Percentiles rank a stretch among this genome's conserved stretches.
Conservation (phyloP, 2,113 vertebrate species). For the Catharus minimus region DNA sequence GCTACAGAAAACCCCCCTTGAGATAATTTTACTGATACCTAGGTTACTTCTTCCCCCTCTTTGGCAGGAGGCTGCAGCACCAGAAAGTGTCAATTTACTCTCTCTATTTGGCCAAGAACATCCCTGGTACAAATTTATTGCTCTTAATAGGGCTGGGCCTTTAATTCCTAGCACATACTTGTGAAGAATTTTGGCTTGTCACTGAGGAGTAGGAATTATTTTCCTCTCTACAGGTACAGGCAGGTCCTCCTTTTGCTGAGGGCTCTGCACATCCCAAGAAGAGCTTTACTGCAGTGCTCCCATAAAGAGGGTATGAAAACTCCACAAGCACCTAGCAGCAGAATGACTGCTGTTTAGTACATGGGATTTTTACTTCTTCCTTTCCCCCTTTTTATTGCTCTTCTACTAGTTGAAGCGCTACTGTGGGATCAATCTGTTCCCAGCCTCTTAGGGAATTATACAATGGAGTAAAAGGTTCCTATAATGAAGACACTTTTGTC, state of each 20-base stretch:
- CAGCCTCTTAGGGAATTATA: background rate
- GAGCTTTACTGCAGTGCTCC: background rate
- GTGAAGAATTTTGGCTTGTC: conserved; percentile 68
- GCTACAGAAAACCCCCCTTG: background rate
- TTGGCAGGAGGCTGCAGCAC: background rate
- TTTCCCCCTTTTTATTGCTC: background rate
- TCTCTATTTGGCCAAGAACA: conserved; percentile 6
- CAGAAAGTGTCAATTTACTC: conserved; percentile 56
- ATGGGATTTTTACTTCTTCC: background rate
- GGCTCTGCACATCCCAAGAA: background rate
- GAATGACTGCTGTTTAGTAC: conserved; percentile 16
- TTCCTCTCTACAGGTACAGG: conserved; percentile 54
- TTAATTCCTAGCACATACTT: conserved; percentile 54
- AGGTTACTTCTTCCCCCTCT: conserved; percentile 18
- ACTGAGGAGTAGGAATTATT: conserved; percentile 53
- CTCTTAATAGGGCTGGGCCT: conserved; percentile 62
- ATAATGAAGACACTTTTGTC: conserved; percentile 14
- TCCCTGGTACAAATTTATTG: conserved; percentile 61
- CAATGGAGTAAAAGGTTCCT: background rate
- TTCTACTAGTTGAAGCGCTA: conserved; percentile 24
- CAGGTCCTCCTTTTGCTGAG: conserved; percentile 56
- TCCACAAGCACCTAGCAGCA: conserved; percentile 28
- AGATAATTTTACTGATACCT: conserved; percentile 37
- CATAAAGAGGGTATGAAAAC: background rate
- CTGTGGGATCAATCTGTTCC: conserved; percentile 11